phyloP scores from a whole-genome alignment of 2,113 vertebrate genomes.

The Oryzias woworae region DNA sequence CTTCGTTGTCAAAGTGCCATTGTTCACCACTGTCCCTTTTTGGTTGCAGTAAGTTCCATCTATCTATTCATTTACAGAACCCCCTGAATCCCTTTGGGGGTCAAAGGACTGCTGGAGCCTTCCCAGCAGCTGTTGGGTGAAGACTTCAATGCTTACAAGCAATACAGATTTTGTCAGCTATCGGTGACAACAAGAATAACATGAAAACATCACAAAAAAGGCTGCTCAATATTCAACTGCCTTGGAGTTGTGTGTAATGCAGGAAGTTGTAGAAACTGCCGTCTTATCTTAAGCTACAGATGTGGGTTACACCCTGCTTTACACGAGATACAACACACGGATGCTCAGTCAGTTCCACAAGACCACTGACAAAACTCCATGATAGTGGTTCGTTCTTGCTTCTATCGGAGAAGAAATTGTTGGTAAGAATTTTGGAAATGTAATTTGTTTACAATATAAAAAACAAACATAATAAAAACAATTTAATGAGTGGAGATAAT shows the following conservation, averaged over 20 bases:
- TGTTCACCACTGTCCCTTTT: too few species aligned
- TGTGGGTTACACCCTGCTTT: slow-evolving; percentile 32
- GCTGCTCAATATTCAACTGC: not conserved
- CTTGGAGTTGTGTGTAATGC: not conserved
- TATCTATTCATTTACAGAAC: too few species aligned
- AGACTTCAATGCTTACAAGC: too few species aligned
- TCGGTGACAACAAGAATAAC: too few species aligned
- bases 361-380: slow-evolving; percentile 17
- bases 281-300: slow-evolving; percentile 62
- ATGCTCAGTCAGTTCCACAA: slow-evolving; percentile 1
- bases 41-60: too few species aligned
- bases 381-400: slow-evolving; percentile 12
- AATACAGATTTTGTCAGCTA: too few species aligned
- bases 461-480: too few species aligned
- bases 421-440: slow-evolving; percentile 37
- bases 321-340: not conserved
- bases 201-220: not conserved
- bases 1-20: too few species aligned
- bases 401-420: slow-evolving; percentile 12
- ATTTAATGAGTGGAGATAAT: not conserved
- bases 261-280: not conserved
- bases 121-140: too few species aligned
- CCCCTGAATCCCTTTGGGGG: too few species aligned
- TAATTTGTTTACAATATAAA: too few species aligned
- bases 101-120: too few species aligned